Evolutionary conservation across 2,113 vertebrate genomes (phyloP).

Genomic region (Serranochromis macrocephalus): DNA sequence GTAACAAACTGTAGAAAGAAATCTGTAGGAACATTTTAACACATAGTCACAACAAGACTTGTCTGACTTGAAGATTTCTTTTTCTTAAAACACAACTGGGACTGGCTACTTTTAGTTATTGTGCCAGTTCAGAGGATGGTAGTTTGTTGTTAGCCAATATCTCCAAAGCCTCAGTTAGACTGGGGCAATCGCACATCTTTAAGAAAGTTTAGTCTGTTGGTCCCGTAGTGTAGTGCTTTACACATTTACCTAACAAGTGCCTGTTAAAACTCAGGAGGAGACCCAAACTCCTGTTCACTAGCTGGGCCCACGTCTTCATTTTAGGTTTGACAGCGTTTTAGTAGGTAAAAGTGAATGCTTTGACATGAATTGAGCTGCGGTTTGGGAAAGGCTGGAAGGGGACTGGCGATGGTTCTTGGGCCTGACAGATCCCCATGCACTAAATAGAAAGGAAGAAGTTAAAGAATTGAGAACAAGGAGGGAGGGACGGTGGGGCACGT

Average conservation of each 20-base stretch:
- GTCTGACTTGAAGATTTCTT: neutral
- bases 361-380: fast-evolving
- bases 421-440: fast-evolving
- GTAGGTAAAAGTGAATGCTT: neutral
- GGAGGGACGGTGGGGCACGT: fast-evolving
- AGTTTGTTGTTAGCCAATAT: neutral
- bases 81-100: neutral
- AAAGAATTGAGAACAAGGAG: neutral
- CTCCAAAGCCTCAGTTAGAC: neutral
- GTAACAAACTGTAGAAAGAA: neutral
- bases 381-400: fast-evolving
- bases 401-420: fast-evolving
- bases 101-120: neutral
- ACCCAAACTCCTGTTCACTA: neutral
- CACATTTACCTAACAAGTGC: neutral
- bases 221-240: neutral
- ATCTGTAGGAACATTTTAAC: neutral
- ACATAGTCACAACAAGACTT: neutral
- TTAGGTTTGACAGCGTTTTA: neutral
- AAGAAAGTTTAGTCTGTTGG: neutral
- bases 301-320: neutral
- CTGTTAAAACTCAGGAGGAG: neutral
- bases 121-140: neutral
- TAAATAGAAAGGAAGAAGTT: neutral
- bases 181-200: neutral